Evolutionary conservation across 2,797 vertebrate species (phyloP).

Genomic region (Babyrousa celebensis): DNA sequence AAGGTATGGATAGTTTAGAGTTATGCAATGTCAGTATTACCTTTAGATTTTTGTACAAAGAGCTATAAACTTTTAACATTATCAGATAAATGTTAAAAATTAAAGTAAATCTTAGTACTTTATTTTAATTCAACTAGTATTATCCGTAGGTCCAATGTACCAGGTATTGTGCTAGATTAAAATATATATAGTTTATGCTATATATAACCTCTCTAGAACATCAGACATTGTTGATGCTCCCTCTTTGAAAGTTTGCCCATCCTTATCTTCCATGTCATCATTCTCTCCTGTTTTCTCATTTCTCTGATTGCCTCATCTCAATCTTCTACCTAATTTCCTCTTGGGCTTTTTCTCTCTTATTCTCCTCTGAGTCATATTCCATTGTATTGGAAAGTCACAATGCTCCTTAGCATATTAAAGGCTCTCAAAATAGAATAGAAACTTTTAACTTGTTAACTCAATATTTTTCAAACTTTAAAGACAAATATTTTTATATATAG

Average conservation of each 20-base stretch:
- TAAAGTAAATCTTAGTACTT: neutral
- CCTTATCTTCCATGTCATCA: neutral
- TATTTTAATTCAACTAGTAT: neutral
- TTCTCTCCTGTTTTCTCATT: slow-evolving; percentile 19
- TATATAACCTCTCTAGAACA: neutral
- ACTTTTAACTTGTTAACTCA: neutral
- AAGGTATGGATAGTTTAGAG: neutral
- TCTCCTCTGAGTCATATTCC: neutral
- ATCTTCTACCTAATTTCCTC: neutral
- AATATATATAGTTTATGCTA: neutral
- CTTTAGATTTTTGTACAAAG: slow-evolving; percentile 6
- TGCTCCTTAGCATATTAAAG: neutral
- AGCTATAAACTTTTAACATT: neutral
- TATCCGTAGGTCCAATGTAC: neutral
- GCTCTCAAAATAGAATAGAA: neutral
- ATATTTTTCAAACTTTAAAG: neutral
- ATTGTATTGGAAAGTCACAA: neutral
- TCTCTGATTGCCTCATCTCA: neutral
- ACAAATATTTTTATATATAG: no score
- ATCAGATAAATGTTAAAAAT: slow-evolving; percentile 1
- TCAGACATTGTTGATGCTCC: neutral
- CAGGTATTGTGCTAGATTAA: neutral
- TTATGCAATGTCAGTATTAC: neutral
- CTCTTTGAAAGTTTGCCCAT: neutral
- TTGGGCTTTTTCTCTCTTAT: slow-evolving; percentile 47